Conservation (phyloP, 2,113 vertebrate species). For the Falcunculus frontatus region DNA sequence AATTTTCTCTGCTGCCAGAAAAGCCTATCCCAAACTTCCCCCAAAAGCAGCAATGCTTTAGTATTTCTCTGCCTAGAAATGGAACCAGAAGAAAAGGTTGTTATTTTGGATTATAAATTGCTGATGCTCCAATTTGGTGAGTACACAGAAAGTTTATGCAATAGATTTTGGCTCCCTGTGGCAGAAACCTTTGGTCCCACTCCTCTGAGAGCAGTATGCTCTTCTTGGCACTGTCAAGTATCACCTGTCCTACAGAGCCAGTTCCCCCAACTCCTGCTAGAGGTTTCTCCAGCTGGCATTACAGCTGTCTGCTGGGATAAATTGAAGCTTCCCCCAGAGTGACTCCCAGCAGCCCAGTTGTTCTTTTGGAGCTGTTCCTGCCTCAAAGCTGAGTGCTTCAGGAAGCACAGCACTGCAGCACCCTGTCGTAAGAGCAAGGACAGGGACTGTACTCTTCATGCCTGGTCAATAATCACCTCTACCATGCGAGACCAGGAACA, state of each 20-base stretch:
- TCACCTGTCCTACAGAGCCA: background rate
- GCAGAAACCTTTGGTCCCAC: background rate
- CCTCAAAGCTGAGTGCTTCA: background rate
- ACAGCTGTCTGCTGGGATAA: background rate
- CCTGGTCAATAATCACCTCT: background rate
- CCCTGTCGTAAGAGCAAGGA: background rate
- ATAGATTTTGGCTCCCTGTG: background rate
- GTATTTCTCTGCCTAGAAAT: background rate
- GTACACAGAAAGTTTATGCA: background rate
- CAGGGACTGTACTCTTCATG: background rate
- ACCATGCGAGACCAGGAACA: background rate
- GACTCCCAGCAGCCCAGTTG: background rate
- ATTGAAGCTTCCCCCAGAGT: background rate
- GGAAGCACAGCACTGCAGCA: background rate
- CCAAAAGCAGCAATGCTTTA: background rate
- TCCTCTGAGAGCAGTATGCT: background rate
- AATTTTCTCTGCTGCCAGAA: background rate
- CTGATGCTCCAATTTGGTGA: background rate
- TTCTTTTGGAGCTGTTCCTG: background rate
- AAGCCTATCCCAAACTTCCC: background rate
- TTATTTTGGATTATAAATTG: background rate
- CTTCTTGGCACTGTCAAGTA: background rate
- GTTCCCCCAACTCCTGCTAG: background rate
- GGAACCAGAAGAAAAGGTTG: background rate
- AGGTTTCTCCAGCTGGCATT: background rate